Evolutionary conservation across 2,888 invertebrate species (phyloP).

Genomic region (Pycnomerus fuliginosus): DNA sequence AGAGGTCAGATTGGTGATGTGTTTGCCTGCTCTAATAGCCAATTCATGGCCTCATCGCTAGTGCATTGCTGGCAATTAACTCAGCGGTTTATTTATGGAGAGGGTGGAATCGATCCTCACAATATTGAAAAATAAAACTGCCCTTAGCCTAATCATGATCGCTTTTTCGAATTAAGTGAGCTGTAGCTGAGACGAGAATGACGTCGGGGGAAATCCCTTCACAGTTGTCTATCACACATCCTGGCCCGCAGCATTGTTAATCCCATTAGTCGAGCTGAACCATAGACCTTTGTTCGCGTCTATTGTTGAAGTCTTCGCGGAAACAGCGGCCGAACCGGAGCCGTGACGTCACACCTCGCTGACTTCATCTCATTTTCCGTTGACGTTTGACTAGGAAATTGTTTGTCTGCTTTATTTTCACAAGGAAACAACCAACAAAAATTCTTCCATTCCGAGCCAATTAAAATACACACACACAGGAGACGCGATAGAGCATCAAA

Average conservation of each 20-base stretch:
- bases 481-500: constrained; percentile 33
- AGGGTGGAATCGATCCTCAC: too few relatives aligned
- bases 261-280: constrained; percentile 47
- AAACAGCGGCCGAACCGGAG: constrained; percentile 44
- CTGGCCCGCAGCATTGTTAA: constrained; percentile 49
- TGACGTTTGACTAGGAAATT: background rate
- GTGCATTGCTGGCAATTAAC: constrained; percentile 49
- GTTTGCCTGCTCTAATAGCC: constrained; percentile 56
- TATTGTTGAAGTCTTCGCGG: constrained; percentile 48
- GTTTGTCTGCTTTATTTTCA: background rate
- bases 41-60: constrained; percentile 51
- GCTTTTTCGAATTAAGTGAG: background rate
- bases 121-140: too few relatives aligned
- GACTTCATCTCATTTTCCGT: constrained; percentile 49
- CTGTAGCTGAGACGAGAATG: background rate
- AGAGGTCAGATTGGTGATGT: constrained; percentile 40
- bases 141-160: too few relatives aligned
- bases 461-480: constrained; percentile 9
- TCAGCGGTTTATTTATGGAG: constrained; percentile 48
- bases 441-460: background rate
- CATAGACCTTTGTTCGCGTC: constrained; percentile 46
- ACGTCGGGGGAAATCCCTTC: constrained; percentile 23
- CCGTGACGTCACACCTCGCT: constrained; percentile 58
- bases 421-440: background rate
- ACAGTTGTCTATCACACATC: constrained; percentile 46